Percentiles rank a stretch among this genome's conserved stretches.
Evolutionary conservation across 1,140 invertebrate species (phyloP).

Genomic region (Leptopilina clavipes): DNA sequence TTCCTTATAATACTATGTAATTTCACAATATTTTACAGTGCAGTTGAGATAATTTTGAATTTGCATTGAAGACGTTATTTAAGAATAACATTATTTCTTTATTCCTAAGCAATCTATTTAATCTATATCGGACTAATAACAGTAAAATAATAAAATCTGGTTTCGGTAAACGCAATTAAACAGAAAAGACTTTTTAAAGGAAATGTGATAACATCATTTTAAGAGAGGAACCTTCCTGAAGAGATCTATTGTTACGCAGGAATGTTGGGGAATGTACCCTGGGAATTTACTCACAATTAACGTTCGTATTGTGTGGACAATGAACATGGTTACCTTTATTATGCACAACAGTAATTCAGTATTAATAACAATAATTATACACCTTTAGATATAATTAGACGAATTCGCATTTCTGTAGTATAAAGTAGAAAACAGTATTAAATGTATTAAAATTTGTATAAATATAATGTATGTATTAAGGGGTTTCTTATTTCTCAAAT

Average conservation of each 20-base stretch:
- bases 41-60: no score
- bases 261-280: constrained; percentile 66
- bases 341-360: constrained; percentile 69
- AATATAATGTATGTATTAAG: no score
- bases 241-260: constrained; percentile 70
- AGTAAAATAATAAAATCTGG: constrained; percentile 48
- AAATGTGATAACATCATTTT: constrained; percentile 71
- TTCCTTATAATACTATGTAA: no score
- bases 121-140: constrained; percentile 50
- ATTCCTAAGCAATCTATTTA: neutral
- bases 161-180: constrained; percentile 63
- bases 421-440: neutral
- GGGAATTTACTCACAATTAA: constrained; percentile 77
- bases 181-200: constrained; percentile 64
- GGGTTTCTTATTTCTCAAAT: no score
- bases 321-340: constrained; percentile 71
- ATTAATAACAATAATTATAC: constrained; percentile 71
- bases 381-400: constrained; percentile 60
- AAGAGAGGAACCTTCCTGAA: constrained; percentile 69
- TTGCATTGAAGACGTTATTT: no score
- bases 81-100: no score
- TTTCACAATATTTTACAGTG: no score
- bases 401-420: constrained; percentile 45
- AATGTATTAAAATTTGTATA: no score
- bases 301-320: constrained; percentile 61